phyloP scores from a whole-genome alignment of 2,113 vertebrate species.

The Regulus satrapa region DNA sequence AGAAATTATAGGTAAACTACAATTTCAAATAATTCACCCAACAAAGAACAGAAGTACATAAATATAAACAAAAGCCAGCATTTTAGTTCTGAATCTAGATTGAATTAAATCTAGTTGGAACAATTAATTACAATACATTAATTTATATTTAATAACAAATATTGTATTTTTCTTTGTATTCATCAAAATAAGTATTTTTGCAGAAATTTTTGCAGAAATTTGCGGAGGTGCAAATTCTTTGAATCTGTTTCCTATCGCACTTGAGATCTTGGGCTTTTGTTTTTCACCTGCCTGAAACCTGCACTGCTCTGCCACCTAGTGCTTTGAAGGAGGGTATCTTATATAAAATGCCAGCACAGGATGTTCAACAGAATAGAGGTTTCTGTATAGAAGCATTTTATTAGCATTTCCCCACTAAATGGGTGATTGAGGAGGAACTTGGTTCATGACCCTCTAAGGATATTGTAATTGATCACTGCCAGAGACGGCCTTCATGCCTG shows the following conservation, averaged over 20 bases:
- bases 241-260: neutral
- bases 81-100: neutral
- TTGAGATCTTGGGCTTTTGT: neutral
- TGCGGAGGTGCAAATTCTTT: neutral
- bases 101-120: neutral
- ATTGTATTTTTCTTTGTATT: neutral
- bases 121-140: neutral
- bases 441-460: neutral
- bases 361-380: neutral
- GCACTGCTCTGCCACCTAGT: slow-evolving; percentile 28
- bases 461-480: rapidly evolving
- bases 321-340: neutral
- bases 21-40: neutral
- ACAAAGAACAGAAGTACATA: neutral
- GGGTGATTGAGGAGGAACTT: neutral
- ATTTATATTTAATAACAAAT: neutral
- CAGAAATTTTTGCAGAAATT: too few relatives aligned
- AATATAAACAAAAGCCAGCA: neutral
- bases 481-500: neutral
- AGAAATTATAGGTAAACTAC: neutral
- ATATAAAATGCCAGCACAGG: neutral
- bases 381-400: neutral
- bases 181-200: neutral
- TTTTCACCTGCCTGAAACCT: neutral
- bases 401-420: neutral